Evolutionary conservation across 2,797 vertebrate genomes (phyloP), one percentile per base, ranked within the genome.

Genomic region (Alosa sapidissima): DNA sequence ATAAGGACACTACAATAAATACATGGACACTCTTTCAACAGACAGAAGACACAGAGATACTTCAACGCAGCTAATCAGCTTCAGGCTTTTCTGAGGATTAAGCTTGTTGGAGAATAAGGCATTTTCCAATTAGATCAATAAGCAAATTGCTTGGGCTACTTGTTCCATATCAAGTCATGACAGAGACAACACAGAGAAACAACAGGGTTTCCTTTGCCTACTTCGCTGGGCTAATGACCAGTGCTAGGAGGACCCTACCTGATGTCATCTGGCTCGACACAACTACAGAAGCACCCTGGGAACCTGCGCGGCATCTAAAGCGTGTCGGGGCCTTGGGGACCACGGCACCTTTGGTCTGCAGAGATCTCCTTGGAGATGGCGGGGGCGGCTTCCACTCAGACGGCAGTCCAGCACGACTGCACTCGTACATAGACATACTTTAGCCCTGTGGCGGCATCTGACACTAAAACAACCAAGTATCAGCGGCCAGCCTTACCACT

Each of bases 221-320:
- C 16, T 36, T 16, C 41, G 14, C 33, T 21, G 19, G 41, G 72
- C 33, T 47, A 75, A 21, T 16, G 88, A n/a, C 52, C 65, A 89
- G 88, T 13, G 41, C 28, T 62, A 84, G 87, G 85, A 83, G 87
- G 85, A 83, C 89, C 92, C 84, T 96, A 97, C 96, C 97, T 97
- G 94, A 85, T 91, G 87, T 86, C 88, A 92, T 95, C 95, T 6
- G 82, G 91, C 88, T 91, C 92, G 88, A 95, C 91, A 88, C 94
- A 96, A 21, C 84, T 93, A 87, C 41, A 41, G 41, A 96, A 95
- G 93, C 94, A 94, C 84, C 94, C 87, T 0, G 92, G 75, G n/a
- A 91, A 94, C 92, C 93, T 92, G 92, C 96, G 84, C 81, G 94
- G 94, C 96, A 96, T 97, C 87, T 91, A 95, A 87, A 88, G 86